A percentile compares a stretch with the other conserved stretches of the same genome.
Conservation (phyloP, 2,888 invertebrate genomes). For the Drosophila antonietae region DNA sequence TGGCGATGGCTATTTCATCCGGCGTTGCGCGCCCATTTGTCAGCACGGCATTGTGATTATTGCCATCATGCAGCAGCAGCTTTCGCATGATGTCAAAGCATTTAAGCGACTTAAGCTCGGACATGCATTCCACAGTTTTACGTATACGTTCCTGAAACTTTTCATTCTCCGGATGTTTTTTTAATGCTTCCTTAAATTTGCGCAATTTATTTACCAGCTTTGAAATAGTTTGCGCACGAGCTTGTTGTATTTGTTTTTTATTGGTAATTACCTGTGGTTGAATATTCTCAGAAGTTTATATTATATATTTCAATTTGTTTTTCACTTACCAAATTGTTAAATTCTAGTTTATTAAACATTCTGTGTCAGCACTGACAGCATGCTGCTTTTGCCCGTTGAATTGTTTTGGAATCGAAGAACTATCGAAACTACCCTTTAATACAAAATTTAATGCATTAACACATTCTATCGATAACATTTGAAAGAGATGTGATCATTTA, state of each 20-base stretch:
- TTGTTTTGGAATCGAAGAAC: conserved; percentile 10
- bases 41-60: conserved; percentile 67
- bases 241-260: conserved; percentile 78
- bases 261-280: conserved; percentile 78
- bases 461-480: background rate
- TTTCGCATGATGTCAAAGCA: conserved; percentile 71
- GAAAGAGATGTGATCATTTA: too few species aligned
- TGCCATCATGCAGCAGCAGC: conserved; percentile 71
- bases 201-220: conserved; percentile 82
- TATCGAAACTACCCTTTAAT: conserved; percentile 12
- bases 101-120: conserved; percentile 76
- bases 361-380: conserved; percentile 26
- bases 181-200: conserved; percentile 72
- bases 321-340: conserved; percentile 82
- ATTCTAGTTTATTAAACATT: conserved; percentile 82
- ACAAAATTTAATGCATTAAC: background rate
- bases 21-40: conserved; percentile 79
- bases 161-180: conserved; percentile 72
- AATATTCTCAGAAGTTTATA: background rate
- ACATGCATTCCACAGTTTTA: conserved; percentile 67
- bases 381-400: conserved; percentile 31
- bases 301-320: background rate
- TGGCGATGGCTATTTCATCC: conserved; percentile 79
- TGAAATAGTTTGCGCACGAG: conserved; percentile 77
- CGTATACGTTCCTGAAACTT: conserved; percentile 72